Percentiles rank a stretch among this genome's conserved stretches.
Evolutionary conservation across 2,113 vertebrate species (phyloP).

Genomic region (Lepidothrix coronata): DNA sequence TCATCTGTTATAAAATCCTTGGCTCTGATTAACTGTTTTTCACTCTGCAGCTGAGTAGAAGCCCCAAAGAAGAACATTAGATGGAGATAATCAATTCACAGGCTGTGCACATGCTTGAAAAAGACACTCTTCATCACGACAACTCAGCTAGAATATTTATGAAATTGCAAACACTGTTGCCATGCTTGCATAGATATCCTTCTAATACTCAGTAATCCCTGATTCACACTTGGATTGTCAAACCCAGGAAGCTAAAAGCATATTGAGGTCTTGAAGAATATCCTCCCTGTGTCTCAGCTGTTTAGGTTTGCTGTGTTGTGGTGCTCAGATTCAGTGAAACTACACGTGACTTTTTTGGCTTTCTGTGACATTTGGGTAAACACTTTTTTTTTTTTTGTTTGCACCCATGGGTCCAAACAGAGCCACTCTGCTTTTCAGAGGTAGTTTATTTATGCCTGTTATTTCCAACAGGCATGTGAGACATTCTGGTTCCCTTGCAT

Average conservation of each 20-base stretch:
- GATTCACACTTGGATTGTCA: neutral
- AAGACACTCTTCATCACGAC: neutral
- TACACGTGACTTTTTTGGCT: neutral
- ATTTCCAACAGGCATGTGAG: accelerated
- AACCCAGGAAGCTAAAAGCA: neutral
- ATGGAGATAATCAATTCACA: conserved; percentile 28
- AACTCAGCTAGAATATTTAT: conserved; percentile 43
- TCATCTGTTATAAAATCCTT: neutral
- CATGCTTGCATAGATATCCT: conserved; percentile 34
- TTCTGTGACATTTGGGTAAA: neutral
- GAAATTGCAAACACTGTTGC: neutral
- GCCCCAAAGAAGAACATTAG: conserved; percentile 1
- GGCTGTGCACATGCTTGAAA: conserved; percentile 26
- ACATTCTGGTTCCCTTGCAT: neutral
- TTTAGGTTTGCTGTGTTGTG: neutral
- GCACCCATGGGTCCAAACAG: neutral
- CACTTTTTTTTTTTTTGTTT: neutral
- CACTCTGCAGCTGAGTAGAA: neutral
- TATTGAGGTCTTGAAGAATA: neutral
- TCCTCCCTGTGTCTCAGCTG: neutral
- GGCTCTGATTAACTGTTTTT: neutral
- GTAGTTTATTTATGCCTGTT: neutral
- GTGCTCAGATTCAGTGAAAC: neutral
- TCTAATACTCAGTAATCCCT: conserved; percentile 25
- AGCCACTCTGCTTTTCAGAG: neutral